phyloP scores from a whole-genome alignment of 2,797 vertebrate species.

The Sebastes hubbsi region DNA sequence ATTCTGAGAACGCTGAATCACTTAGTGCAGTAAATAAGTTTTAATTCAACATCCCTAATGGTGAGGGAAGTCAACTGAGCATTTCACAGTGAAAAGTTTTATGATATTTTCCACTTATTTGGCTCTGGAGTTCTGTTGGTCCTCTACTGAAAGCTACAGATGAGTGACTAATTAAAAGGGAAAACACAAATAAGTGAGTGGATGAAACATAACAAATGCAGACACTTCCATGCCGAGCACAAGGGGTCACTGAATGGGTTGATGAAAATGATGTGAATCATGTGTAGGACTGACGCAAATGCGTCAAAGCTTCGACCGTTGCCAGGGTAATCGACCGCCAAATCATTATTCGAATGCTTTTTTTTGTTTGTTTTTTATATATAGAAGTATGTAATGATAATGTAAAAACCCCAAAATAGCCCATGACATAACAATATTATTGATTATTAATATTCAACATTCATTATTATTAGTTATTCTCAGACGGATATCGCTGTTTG shows the following conservation, averaged over 20 bases:
- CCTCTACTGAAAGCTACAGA: background rate
- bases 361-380: too few species aligned
- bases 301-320: too few species aligned
- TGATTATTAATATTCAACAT: too few species aligned
- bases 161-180: background rate
- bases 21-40: conserved; percentile 14
- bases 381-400: too few species aligned
- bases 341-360: too few species aligned
- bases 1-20: conserved; percentile 24
- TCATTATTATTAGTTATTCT: too few species aligned
- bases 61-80: background rate
- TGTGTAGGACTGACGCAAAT: too few species aligned
- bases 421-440: too few species aligned
- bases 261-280: background rate
- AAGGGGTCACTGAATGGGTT: background rate
- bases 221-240: background rate
- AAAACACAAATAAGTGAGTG: background rate
- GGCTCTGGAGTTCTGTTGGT: background rate
- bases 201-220: background rate
- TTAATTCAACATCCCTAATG: conserved; percentile 16
- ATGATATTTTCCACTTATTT: background rate
- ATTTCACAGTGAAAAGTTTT: background rate
- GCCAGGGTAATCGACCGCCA: too few species aligned
- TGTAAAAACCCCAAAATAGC: too few species aligned
- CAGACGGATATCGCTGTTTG: too few species aligned